These are phyloP conservation scores for Oophaga sylvatica DNA, from an alignment of 2,797 vertebrate species.

Conservation along the genomic window DNA sequence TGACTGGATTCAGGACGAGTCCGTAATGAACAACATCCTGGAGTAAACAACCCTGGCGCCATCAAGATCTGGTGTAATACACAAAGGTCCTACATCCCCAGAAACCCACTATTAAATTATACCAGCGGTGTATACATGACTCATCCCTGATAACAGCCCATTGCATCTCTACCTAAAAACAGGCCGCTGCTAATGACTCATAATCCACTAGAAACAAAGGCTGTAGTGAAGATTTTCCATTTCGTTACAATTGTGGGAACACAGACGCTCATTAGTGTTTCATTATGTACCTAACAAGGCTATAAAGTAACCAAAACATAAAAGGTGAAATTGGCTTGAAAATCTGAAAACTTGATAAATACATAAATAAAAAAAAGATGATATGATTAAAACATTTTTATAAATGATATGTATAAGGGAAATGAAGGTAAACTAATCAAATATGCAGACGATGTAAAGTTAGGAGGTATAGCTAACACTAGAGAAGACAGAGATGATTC, in stretches of 20 bases:
- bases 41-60: constrained; percentile 56
- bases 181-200: neutral
- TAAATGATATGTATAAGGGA: no score
- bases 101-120: constrained; percentile 41
- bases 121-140: neutral
- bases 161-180: neutral
- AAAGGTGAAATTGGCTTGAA: neutral
- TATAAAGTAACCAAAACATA: neutral
- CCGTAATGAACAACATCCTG: constrained; percentile 41
- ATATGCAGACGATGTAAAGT: no score
- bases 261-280: neutral
- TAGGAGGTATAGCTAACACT: no score
- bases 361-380: neutral
- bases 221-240: neutral
- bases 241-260: neutral
- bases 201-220: constrained; percentile 14
- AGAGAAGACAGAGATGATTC: no score
- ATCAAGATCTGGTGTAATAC: constrained; percentile 47
- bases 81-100: constrained; percentile 33
- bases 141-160: neutral
- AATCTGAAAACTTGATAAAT: neutral
- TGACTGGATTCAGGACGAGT: constrained; percentile 32
- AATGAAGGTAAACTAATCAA: no score
- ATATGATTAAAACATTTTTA: neutral
- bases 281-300: neutral